Base-by-base conservation (phyloP, 2,888 invertebrate species). In the Aphodius sticticus region DNA sequence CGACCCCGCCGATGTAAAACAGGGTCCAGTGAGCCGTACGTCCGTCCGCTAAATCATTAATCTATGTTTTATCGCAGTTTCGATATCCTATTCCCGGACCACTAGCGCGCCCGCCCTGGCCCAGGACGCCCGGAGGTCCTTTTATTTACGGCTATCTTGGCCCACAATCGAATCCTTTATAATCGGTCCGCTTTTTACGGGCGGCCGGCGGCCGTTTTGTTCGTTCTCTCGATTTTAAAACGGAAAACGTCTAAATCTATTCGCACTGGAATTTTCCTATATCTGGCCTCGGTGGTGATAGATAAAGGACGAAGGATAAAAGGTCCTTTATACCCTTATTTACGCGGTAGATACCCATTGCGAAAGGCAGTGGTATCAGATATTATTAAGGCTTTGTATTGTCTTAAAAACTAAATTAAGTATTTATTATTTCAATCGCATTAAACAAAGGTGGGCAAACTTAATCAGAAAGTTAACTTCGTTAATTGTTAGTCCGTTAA, bases 141-240 rank as follows among this genome's bases (percentile, higher is more conserved):
- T 53, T 53, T 53, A 53, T 53, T 53, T 53, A 53, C 53, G 53
- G 53, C 53, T 53, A 53, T 53, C 53, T 53, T 53, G 53, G 53
- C 53, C 53, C 53, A 53, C 53, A 53, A 53, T 53, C 53, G 53
- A 53, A 53, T 53, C 53, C 53, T 53, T 53, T 53, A 53, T 12
- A 53, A 53, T 53, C 53, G 53, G 53, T 7, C 53, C 12, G 12
- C 53, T 53, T 53, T 53, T 53, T 53, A 5, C 53, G 12, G 53
- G 2, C 53, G 53, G 9, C 53, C 7, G 53, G 1, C 53, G 53
- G 53, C 53, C 53, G 53, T 53, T 53, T 53, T 5, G 53, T 53
- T 53, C 53, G 53, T 53, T 12, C 53, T 53, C 53, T 53, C 53
- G 53, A 9, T 53, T 53, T 53, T 53, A 53, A 53, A 53, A 53